Evolutionary conservation across 2,113 vertebrate species (phyloP).

Genomic region (Isurus oxyrinchus): DNA sequence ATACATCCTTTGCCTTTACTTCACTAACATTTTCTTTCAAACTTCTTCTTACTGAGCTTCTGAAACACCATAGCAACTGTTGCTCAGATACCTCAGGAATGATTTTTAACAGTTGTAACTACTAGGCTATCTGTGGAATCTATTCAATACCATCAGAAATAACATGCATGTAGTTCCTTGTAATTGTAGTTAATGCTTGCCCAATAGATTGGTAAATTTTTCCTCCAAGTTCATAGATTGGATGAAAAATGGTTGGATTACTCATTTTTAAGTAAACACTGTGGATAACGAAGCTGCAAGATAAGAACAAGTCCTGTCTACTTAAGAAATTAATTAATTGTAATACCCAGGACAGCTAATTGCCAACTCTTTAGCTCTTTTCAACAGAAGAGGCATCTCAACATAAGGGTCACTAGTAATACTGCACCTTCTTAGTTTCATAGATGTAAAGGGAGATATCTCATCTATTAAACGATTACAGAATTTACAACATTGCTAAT

Average conservation of each 20-base stretch:
- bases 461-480: background rate
- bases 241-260: background rate
- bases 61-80: conserved; percentile 15
- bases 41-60: conserved; percentile 7
- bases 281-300: background rate
- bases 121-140: background rate
- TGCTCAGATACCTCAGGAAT: conserved; percentile 13
- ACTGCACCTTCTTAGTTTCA: background rate
- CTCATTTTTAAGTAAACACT: background rate
- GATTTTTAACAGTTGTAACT: background rate
- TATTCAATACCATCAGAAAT: background rate
- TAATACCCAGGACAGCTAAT: background rate
- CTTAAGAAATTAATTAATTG: background rate
- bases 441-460: background rate
- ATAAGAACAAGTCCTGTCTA: background rate
- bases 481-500: background rate
- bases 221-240: background rate
- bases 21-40: background rate
- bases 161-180: background rate
- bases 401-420: background rate
- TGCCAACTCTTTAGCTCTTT: background rate
- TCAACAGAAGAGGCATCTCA: background rate
- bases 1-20: background rate
- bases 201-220: background rate
- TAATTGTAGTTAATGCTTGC: background rate